These are phyloP conservation scores for Oncorhynchus kisutch DNA, from an alignment of 2,113 vertebrate genomes.

Conservation along the genomic window DNA sequence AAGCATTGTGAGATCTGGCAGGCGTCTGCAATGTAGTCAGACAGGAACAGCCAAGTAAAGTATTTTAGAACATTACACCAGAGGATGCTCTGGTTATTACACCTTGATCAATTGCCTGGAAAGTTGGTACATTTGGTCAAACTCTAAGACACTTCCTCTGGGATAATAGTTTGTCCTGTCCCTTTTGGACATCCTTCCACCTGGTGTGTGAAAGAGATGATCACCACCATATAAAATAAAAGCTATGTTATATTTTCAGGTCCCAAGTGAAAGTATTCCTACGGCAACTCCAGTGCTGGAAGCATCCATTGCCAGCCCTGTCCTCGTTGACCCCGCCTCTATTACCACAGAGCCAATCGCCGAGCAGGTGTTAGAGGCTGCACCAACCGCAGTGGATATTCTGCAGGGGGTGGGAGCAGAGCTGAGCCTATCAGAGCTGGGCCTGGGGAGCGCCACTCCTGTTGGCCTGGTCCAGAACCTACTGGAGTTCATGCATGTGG, in stretches of 20 bases:
- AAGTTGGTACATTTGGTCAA: too few relatives aligned
- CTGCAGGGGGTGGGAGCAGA: slow-evolving; percentile 68
- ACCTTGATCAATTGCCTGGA: too few relatives aligned
- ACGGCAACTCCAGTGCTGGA: slow-evolving; percentile 15
- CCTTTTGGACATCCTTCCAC: background rate
- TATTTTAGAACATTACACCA: too few relatives aligned
- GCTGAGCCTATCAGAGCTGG: slow-evolving; percentile 76
- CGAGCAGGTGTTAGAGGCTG: slow-evolving; percentile 59
- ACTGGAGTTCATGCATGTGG: slow-evolving; percentile 80
- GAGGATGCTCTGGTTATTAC: too few relatives aligned
- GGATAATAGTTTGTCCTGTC: too few relatives aligned
- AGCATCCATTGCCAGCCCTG: slow-evolving; percentile 12
- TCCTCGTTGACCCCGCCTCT: slow-evolving; percentile 37
- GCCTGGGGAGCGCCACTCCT: slow-evolving; percentile 76
- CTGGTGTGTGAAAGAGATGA: background rate
- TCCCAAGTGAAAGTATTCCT: slow-evolving; percentile 17
- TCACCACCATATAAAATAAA: background rate
- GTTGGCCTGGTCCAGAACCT: slow-evolving; percentile 84
- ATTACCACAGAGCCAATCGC: slow-evolving; percentile 44
- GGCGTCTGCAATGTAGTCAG: too few relatives aligned
- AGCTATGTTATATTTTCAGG: slow-evolving; percentile 25
- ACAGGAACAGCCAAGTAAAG: too few relatives aligned
- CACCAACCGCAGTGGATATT: slow-evolving; percentile 65
- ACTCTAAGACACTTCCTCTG: too few relatives aligned
- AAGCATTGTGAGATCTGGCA: too few relatives aligned